Conservation (phyloP, 2,888 invertebrate genomes). For the Melanophora roralis region DNA sequence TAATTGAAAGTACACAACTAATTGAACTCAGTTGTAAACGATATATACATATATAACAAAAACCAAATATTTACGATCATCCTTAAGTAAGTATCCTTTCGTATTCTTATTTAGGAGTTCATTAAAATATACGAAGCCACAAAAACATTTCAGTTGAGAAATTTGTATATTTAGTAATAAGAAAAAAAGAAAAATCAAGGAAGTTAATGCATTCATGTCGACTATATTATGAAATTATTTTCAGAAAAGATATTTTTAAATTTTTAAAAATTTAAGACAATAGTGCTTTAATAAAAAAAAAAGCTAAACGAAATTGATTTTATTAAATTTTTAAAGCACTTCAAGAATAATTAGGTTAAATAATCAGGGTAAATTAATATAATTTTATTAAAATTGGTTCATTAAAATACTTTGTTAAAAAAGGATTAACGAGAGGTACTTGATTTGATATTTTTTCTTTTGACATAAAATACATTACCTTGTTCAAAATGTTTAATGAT, state of each 20-base stretch:
- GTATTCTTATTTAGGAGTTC: not conserved
- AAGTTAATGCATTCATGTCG: not conserved
- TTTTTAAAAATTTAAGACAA: too few relatives aligned
- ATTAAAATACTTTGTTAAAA: too few relatives aligned
- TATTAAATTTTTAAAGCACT: not conserved
- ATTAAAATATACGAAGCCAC: not conserved
- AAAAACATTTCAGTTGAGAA: not conserved
- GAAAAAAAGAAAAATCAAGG: not conserved
- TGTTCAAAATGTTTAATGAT: too few relatives aligned
- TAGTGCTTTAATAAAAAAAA: too few relatives aligned
- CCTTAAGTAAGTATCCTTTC: not conserved
- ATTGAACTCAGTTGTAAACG: not conserved
- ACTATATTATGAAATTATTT: not conserved
- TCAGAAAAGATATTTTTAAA: too few relatives aligned
- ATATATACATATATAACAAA: not conserved
- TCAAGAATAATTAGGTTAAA: not conserved
- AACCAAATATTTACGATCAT: not conserved
- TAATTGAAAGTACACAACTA: constrained; percentile 28
- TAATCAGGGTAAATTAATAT: too few relatives aligned
- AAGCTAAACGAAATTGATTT: too few relatives aligned
- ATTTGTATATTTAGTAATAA: not conserved
- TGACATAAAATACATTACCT: too few relatives aligned
- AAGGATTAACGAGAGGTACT: too few relatives aligned
- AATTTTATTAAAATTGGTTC: too few relatives aligned
- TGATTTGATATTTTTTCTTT: too few relatives aligned